Evolutionary conservation across 2,888 invertebrate species (phyloP).

Genomic region (Odontocerum albicorne): DNA sequence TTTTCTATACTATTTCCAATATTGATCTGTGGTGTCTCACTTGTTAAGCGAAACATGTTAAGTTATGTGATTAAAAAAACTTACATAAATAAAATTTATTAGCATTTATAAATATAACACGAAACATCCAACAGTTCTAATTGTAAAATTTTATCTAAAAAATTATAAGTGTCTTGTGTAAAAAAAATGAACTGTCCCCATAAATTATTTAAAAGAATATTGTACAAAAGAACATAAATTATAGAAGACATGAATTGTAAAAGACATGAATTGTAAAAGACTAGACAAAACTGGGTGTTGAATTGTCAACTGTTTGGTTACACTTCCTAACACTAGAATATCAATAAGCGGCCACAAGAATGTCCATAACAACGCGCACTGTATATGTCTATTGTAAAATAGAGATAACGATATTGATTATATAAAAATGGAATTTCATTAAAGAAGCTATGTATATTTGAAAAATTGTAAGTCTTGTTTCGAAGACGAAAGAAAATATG

Average conservation of each 20-base stretch:
- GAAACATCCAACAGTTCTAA: too few species aligned
- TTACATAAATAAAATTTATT: too few species aligned
- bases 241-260: constrained; percentile 24
- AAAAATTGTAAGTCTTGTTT: constrained; percentile 19
- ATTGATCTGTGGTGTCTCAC: too few species aligned
- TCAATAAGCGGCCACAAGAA: constrained; percentile 24
- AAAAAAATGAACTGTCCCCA: background rate
- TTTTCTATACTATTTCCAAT: too few species aligned
- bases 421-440: constrained; percentile 20
- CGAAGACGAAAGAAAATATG: constrained; percentile 16
- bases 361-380: constrained; percentile 7
- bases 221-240: constrained; percentile 17
- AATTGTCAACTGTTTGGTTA: constrained; percentile 32
- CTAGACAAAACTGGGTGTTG: constrained; percentile 36
- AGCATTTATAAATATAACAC: too few species aligned
- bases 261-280: constrained; percentile 30
- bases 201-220: constrained; percentile 5
- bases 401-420: constrained; percentile 16
- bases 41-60: too few species aligned
- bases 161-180: too few species aligned
- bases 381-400: constrained; percentile 11
- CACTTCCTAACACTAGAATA: constrained; percentile 27
- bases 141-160: too few species aligned
- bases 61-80: too few species aligned
- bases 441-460: constrained; percentile 14